Conservation (phyloP, 2,888 invertebrate genomes). For the Hylaea fasciaria region DNA sequence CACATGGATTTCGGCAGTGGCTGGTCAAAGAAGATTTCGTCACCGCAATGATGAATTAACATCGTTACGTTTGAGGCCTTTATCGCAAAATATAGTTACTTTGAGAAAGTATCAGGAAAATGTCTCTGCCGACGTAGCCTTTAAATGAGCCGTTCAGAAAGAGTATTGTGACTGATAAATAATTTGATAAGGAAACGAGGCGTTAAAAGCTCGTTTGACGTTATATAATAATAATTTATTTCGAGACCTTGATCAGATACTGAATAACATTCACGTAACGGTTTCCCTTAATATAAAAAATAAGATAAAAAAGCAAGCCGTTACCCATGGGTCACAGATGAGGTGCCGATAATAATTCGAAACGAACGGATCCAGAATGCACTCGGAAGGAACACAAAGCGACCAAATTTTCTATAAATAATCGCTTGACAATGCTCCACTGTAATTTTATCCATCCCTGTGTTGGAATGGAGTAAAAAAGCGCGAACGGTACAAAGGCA, state of each 20-base stretch:
- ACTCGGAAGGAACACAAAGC: conserved; percentile 77
- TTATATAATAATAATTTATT: conserved; percentile 21
- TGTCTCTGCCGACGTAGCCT: conserved; percentile 17
- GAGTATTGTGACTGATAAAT: conserved; percentile 15
- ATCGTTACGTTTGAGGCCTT: background rate
- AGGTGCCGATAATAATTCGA: conserved; percentile 64
- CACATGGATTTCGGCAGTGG: too few relatives aligned
- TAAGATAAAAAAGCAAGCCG: conserved; percentile 57
- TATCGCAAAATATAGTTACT: conserved; percentile 15
- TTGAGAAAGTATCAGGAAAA: conserved; percentile 23
- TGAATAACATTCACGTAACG: conserved; percentile 52
- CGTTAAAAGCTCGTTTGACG: background rate
- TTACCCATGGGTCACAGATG: conserved; percentile 62
- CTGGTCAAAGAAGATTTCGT: too few relatives aligned
- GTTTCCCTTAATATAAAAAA: conserved; percentile 53
- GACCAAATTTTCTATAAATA: conserved; percentile 83
- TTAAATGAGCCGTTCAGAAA: conserved; percentile 15
- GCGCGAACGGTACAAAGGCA: conserved; percentile 54
- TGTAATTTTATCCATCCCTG: conserved; percentile 82
- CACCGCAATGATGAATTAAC: too few relatives aligned
- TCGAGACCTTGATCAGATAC: conserved; percentile 16
- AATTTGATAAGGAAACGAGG: conserved; percentile 17
- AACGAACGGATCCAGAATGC: conserved; percentile 61
- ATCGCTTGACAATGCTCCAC: conserved; percentile 77
- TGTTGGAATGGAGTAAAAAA: conserved; percentile 81